phyloP scores from a whole-genome alignment of 2,888 invertebrate species.

The Eretmocerus hayati region DNA sequence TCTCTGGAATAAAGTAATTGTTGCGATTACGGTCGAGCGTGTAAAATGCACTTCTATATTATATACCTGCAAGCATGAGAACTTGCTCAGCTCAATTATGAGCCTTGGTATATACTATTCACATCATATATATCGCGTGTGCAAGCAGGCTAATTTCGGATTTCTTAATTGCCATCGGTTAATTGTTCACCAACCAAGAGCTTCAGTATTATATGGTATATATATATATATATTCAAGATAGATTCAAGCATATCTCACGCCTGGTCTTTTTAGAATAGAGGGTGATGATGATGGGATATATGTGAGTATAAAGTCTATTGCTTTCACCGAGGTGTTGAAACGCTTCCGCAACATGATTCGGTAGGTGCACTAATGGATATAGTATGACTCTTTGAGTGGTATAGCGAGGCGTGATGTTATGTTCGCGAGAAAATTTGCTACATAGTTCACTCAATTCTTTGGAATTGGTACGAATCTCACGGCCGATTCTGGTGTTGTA shows the following conservation, averaged over 20 bases:
- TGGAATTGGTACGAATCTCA: too few species aligned
- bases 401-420: too few species aligned
- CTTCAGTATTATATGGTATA: too few species aligned
- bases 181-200: constrained; percentile 36
- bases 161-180: constrained; percentile 46
- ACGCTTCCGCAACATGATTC: constrained; percentile 14
- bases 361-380: too few species aligned
- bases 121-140: constrained; percentile 30
- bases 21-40: constrained; percentile 5
- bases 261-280: too few species aligned
- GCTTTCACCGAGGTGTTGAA: not conserved
- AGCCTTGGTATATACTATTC: constrained; percentile 26
- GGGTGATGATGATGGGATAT: too few species aligned
- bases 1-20: constrained; percentile 3
- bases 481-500: too few species aligned
- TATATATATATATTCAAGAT: too few species aligned
- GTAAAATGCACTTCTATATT: not conserved
- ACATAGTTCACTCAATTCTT: too few species aligned
- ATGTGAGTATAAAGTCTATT: not conserved
- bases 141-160: constrained; percentile 44
- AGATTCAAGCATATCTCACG: too few species aligned
- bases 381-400: too few species aligned
- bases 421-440: too few species aligned
- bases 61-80: constrained; percentile 36
- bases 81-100: constrained; percentile 40